Percentiles rank a stretch among this genome's conserved stretches.
Conservation (phyloP, 2,888 invertebrate genomes). For the Pristionchus exspectatus region DNA sequence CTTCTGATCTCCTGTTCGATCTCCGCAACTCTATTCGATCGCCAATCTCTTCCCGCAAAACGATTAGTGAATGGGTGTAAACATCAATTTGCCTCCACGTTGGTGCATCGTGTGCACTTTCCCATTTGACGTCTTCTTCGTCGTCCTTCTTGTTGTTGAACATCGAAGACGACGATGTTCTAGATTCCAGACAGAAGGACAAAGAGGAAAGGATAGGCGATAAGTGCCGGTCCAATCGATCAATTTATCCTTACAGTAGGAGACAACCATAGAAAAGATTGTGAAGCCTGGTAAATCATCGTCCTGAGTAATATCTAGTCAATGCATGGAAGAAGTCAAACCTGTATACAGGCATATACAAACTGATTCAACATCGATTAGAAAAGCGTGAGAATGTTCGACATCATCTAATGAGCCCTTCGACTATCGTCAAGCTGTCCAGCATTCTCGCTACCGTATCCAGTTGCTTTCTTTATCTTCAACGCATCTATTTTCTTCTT, state of each 20-base stretch:
- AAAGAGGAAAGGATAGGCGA: no score
- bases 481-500: background rate
- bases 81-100: background rate
- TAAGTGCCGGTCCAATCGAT: no score
- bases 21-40: background rate
- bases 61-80: conserved; percentile 45
- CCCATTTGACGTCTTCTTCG: conserved; percentile 18
- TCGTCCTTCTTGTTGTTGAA: conserved; percentile 17
- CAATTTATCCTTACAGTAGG: no score
- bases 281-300: no score
- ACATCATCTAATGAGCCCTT: no score
- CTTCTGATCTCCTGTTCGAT: background rate
- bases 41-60: background rate
- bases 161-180: background rate
- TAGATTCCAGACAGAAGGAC: conserved; percentile 2
- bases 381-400: no score
- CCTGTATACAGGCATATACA: no score
- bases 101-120: background rate
- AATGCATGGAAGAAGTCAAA: no score
- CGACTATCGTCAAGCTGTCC: no score
- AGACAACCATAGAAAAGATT: no score
- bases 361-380: no score
- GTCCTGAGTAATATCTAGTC: no score
- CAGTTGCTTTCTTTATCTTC: background rate
- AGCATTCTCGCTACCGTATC: background rate